A percentile compares a stretch with the other conserved stretches of the same genome.
These are phyloP conservation scores for Drosophila guanche DNA, from an alignment of 1,140 invertebrate genomes.

Conservation along the genomic window DNA sequence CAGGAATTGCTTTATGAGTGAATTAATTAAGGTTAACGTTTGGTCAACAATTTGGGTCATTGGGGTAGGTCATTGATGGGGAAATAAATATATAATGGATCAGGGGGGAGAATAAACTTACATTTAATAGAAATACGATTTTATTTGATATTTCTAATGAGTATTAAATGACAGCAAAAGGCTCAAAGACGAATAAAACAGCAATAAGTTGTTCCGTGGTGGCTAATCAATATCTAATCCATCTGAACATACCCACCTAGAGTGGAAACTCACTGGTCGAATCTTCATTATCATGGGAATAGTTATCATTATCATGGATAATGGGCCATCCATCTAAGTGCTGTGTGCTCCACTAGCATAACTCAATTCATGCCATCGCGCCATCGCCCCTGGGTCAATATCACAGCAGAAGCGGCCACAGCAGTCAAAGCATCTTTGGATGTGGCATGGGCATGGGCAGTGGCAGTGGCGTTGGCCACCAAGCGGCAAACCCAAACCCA, in stretches of 20 bases:
- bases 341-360: slow-evolving; percentile 58
- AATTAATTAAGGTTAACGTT: slow-evolving; percentile 28
- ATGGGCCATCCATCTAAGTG: slow-evolving; percentile 36
- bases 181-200: no score
- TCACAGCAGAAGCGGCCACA: slow-evolving; percentile 20
- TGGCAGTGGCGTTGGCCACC: not conserved
- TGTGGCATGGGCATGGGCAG: no score
- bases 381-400: slow-evolving; percentile 62
- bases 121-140: not conserved
- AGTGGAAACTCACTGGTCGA: not conserved
- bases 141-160: not conserved
- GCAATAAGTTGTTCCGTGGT: no score
- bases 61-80: slow-evolving; percentile 21
- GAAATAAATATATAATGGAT: not conserved
- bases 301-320: slow-evolving; percentile 52
- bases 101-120: not conserved
- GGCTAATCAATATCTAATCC: not conserved
- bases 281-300: slow-evolving; percentile 24
- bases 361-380: slow-evolving; percentile 54
- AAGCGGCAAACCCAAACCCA: slow-evolving; percentile 61
- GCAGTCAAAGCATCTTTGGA: slow-evolving; percentile 4
- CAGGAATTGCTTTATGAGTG: not conserved
- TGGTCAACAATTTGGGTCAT: not conserved
- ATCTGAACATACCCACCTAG: slow-evolving; percentile 3
- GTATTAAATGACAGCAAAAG: not conserved